A percentile compares a stretch with the other conserved stretches of the same genome.
Evolutionary conservation across 2,797 vertebrate species (phyloP).

Genomic region (Lerista edwardsae): DNA sequence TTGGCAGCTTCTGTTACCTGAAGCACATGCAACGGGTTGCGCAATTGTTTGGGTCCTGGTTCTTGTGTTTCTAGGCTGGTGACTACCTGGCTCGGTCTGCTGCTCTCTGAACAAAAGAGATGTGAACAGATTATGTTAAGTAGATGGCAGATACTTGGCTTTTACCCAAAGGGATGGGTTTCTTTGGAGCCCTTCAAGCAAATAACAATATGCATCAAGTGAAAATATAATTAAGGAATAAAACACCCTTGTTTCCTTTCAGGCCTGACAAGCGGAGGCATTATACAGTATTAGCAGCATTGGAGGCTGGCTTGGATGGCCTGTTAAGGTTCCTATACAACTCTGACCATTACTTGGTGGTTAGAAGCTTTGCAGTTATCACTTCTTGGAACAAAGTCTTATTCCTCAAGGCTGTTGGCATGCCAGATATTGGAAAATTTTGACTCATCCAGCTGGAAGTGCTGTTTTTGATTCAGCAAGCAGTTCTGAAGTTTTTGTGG

Average conservation of each 20-base stretch:
- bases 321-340: background rate
- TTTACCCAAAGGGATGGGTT: background rate
- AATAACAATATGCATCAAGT: background rate
- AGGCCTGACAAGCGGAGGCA: background rate
- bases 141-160: background rate
- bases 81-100: background rate
- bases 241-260: background rate
- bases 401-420: background rate
- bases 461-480: conserved; percentile 28
- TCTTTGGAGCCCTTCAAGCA: background rate
- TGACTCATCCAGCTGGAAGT: conserved; percentile 38
- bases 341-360: background rate
- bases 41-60: background rate
- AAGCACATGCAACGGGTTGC: background rate
- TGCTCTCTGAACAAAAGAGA: conserved; percentile 3
- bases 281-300: background rate
- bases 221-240: conserved; percentile 1
- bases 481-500: background rate
- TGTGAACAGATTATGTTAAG: background rate
- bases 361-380: background rate
- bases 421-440: background rate
- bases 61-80: background rate
- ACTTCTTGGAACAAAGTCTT: background rate
- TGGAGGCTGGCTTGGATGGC: background rate
- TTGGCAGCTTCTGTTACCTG: background rate